A percentile compares a stretch with the other conserved stretches of the same genome.
Conservation (phyloP, 2,888 invertebrate species). For the Lypha dubia region DNA sequence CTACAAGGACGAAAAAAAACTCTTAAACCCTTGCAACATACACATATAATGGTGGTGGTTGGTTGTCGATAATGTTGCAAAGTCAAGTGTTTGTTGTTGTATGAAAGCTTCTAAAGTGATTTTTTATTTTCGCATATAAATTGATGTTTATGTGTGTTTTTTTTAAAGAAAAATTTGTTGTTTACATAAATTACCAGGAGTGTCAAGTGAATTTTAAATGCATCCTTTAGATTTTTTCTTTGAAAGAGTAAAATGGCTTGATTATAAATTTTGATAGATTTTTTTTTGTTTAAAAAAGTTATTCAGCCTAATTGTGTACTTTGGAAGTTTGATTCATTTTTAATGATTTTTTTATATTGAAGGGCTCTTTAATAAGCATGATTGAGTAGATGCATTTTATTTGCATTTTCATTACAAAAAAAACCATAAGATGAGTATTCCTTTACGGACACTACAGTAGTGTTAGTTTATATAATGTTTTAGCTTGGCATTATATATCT, state of each 20-base stretch:
- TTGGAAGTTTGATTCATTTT: slow-evolving; percentile 13
- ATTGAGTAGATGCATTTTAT: background rate
- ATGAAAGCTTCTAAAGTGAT: slow-evolving; percentile 74
- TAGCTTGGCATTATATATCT: too few species aligned
- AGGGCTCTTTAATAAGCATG: slow-evolving; percentile 24
- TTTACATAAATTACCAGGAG: slow-evolving; percentile 64
- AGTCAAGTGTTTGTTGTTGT: slow-evolving; percentile 80
- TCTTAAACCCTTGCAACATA: slow-evolving; percentile 57
- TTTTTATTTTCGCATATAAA: slow-evolving; percentile 84
- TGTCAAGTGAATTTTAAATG: slow-evolving; percentile 31
- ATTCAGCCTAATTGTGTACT: slow-evolving; percentile 57
- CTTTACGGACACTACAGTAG: too few species aligned
- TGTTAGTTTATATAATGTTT: too few species aligned
- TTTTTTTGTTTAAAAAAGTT: slow-evolving; percentile 16
- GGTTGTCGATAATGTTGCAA: slow-evolving; percentile 60
- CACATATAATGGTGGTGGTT: slow-evolving; percentile 22
- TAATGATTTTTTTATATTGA: slow-evolving; percentile 26
- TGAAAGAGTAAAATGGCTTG: background rate
- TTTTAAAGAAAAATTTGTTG: slow-evolving; percentile 10
- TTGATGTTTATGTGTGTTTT: slow-evolving; percentile 81
- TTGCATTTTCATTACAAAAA: background rate
- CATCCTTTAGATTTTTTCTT: background rate
- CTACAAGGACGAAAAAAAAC: background rate
- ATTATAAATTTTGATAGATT: background rate
- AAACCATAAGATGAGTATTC: background rate